Base-by-base conservation (phyloP, 2,113 vertebrate genomes). In the Lepidothrix coronata region DNA sequence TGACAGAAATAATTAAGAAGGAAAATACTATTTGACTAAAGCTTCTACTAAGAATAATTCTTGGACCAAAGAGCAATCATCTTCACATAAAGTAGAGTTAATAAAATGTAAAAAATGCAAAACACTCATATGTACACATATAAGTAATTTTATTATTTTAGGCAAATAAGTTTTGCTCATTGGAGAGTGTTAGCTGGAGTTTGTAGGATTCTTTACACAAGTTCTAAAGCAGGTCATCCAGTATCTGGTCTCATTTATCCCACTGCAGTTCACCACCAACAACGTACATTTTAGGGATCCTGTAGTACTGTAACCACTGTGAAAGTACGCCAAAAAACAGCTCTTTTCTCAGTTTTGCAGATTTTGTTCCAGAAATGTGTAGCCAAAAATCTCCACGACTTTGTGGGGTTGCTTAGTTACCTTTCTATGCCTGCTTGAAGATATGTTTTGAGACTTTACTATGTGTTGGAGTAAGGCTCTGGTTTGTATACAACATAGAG, bases 391-490 rank as follows among this genome's bases (percentile, higher is more conserved):
- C 94, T 83, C 92, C 95, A 73, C 37, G 46, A 96, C 92, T 95
- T 54, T 63, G 77, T 95, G 73, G 95, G 89, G 95, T 96, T 97
- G 95, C 97, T 97, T 97, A 92, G 95, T 88, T 97, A 97, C 96
- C 97, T 97, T 97, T 97, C 88, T 94, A 46, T 76, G 95, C 94
- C 91, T 96, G 86, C 93, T 95, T 87, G 91, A 92, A 97, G 97
- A 97, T 96, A 95, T 91, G 93, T 96, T 97, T 96, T 88, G 97
- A 97, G 97, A 97, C 93, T 98, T 97, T 96, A 97, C 98, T 97
- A 95, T 97, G 97, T 94, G 97, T 94, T 91, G 97, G 96, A 97
- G 97, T 96, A 97, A 97, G 95, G 97, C 96, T 98, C 97, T 96
- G 97, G 97, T 96, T 97, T 97, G 96, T 97, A 97, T 97, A 97